A percentile compares a stretch with the other conserved stretches of the same genome.
Evolutionary conservation across 2,797 vertebrate genomes (phyloP).

Genomic region (Urocyon cinereoargenteus): DNA sequence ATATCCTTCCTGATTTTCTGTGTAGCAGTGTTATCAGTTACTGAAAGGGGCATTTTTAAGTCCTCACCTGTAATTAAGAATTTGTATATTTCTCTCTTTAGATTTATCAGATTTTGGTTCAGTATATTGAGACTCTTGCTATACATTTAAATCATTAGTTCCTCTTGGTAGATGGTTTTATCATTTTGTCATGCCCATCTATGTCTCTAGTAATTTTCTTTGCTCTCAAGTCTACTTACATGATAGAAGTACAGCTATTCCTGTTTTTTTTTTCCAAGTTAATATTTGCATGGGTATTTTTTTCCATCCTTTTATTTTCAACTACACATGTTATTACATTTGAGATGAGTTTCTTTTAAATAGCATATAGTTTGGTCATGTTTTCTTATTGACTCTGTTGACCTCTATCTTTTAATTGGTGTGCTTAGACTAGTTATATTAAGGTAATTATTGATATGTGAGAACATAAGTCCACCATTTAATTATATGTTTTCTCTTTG

Average conservation of each 20-base stretch:
- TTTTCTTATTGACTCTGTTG: background rate
- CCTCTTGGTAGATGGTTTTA: background rate
- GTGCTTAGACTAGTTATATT: background rate
- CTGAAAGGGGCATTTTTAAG: background rate
- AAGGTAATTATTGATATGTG: background rate
- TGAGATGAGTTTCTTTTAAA: background rate
- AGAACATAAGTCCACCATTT: background rate
- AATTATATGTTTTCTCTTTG: background rate
- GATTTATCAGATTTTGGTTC: background rate
- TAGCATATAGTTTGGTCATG: background rate
- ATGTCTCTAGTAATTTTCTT: background rate
- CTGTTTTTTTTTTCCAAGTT: background rate
- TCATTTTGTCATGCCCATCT: background rate
- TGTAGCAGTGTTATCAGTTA: background rate
- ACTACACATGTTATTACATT: background rate
- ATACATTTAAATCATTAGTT: background rate
- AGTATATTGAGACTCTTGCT: background rate
- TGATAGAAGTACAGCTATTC: background rate
- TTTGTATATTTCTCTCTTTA: background rate
- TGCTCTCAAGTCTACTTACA: background rate
- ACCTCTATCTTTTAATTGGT: background rate
- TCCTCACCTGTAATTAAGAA: background rate
- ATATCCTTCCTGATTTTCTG: background rate
- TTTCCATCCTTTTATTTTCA: background rate
- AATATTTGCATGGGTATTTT: background rate